These are phyloP conservation scores for Jacana jacana DNA, from an alignment of 2,113 vertebrate genomes.

Conservation along the genomic window DNA sequence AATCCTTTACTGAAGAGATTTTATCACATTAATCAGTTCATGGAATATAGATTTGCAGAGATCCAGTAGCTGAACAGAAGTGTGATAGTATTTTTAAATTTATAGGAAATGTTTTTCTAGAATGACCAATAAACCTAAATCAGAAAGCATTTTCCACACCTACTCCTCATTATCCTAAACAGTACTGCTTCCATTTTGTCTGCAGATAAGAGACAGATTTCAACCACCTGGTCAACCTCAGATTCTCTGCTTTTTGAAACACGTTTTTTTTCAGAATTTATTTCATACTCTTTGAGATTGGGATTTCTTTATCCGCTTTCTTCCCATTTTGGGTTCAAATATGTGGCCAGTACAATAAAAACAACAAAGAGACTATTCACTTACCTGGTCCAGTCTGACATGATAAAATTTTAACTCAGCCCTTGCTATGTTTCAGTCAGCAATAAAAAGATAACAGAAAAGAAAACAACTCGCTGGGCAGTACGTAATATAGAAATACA, in stretches of 20 bases:
- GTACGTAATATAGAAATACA: not conserved
- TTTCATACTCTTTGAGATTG: not conserved
- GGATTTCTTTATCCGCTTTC: not conserved
- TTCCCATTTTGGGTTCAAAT: not conserved
- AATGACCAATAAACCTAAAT: not conserved
- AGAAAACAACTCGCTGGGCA: not conserved
- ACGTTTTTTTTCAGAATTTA: not conserved
- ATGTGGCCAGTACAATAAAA: not conserved
- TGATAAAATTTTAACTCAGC: not conserved
- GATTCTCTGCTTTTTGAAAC: not conserved
- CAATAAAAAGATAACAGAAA: not conserved
- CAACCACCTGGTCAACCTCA: not conserved
- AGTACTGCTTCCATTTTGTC: not conserved
- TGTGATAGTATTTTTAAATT: not conserved
- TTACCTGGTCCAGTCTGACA: not conserved
- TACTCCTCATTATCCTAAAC: not conserved
- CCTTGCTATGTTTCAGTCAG: not conserved
- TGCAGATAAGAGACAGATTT: not conserved
- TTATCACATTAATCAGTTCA: not conserved
- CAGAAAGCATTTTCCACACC: not conserved
- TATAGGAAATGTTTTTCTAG: not conserved
- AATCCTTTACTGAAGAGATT: not conserved
- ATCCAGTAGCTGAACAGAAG: not conserved
- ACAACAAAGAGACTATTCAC: not conserved
- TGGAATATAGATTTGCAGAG: not conserved